phyloP scores from a whole-genome alignment of 2,888 invertebrate genomes.

The Dolomedes plantarius region DNA sequence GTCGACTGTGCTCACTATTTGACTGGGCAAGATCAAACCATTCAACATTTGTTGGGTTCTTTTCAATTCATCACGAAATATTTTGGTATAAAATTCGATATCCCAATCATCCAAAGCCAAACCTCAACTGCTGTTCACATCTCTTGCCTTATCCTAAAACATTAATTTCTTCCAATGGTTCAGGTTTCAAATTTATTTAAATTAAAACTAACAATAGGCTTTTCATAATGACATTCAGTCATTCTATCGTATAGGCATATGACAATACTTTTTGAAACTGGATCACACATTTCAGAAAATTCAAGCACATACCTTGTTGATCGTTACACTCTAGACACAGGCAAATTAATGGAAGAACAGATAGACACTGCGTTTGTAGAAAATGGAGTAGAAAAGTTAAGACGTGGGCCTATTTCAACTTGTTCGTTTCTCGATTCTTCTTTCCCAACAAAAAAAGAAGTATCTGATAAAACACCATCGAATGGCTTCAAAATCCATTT shows the following conservation, averaged over 20 bases:
- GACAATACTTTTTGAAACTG: constrained; percentile 17
- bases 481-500: constrained; percentile 87
- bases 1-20: constrained; percentile 96
- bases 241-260: constrained; percentile 87
- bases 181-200: constrained; percentile 80
- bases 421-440: background rate
- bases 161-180: constrained; percentile 89
- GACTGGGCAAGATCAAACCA: constrained; percentile 98
- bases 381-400: constrained; percentile 96
- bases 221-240: constrained; percentile 90
- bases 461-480: constrained; percentile 24
- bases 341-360: constrained; percentile 88
- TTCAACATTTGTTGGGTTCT: constrained; percentile 98
- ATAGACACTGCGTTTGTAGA: constrained; percentile 98
- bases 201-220: constrained; percentile 80
- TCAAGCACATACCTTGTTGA: constrained; percentile 84
- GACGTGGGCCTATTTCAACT: constrained; percentile 79
- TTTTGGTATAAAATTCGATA: constrained; percentile 89
- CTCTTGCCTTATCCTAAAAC: constrained; percentile 85
- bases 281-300: constrained; percentile 54
- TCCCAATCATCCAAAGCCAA: constrained; percentile 96
- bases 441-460: constrained; percentile 9
- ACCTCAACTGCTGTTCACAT: constrained; percentile 87
- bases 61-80: constrained; percentile 88
- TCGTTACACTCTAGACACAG: constrained; percentile 87